Conservation (phyloP, 2,888 invertebrate genomes). For the Protodeltote pygarga region DNA sequence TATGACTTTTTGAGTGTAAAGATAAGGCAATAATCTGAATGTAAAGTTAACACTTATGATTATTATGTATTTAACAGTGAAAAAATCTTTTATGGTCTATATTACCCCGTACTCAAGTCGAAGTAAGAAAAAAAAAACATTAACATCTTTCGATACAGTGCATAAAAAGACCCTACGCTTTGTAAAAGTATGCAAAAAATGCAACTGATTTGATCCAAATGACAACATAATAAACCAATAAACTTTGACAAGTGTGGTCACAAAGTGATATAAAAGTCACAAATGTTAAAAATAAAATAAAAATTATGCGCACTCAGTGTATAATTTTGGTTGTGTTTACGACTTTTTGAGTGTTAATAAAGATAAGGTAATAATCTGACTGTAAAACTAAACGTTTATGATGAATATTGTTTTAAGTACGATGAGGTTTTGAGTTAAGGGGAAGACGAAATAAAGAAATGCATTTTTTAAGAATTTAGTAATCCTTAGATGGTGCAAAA, state of each 20-base stretch:
- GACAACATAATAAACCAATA: slow-evolving; percentile 27
- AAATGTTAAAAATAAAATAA: slow-evolving; percentile 56
- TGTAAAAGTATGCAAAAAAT: too few relatives aligned
- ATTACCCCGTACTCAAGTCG: too few relatives aligned
- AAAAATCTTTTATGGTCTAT: too few relatives aligned
- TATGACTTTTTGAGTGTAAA: too few relatives aligned
- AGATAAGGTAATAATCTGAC: slow-evolving; percentile 65
- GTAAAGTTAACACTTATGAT: too few relatives aligned
- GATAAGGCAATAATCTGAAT: too few relatives aligned
- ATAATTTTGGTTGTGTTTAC: slow-evolving; percentile 65
- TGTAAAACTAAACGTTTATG: slow-evolving; percentile 70
- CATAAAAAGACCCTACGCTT: too few relatives aligned
- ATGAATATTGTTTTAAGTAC: slow-evolving; percentile 58
- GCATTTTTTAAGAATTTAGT: background rate
- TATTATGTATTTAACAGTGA: too few relatives aligned
- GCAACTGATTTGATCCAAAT: background rate
- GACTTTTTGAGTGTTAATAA: slow-evolving; percentile 68
- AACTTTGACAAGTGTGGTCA: slow-evolving; percentile 57
- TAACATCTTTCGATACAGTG: background rate
- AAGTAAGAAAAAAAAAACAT: background rate
- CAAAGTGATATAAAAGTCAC: slow-evolving; percentile 50
- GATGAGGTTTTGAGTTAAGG: slow-evolving; percentile 42
- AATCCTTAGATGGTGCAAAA: background rate
- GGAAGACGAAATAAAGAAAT: background rate
- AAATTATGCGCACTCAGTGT: slow-evolving; percentile 51